phyloP scores from a whole-genome alignment of 2,113 vertebrate genomes.

The Lonchura striata region DNA sequence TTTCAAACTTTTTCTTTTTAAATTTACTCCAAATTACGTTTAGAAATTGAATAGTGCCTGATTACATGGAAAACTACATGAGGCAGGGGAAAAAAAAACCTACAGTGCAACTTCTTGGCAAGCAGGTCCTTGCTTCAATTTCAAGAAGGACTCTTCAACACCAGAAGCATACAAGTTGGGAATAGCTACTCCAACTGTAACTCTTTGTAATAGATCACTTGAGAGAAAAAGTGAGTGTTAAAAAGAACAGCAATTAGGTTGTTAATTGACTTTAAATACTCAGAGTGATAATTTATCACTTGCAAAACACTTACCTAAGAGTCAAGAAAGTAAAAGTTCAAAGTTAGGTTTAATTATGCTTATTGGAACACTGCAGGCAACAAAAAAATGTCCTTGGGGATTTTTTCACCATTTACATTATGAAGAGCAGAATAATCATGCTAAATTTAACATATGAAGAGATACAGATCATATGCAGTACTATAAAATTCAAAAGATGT shows the following conservation, averaged over 20 bases:
- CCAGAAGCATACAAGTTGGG: background rate
- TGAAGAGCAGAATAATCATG: background rate
- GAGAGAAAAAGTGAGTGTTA: background rate
- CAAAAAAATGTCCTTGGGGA: background rate
- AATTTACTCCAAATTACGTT: background rate
- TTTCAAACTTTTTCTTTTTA: background rate
- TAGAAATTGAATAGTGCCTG: background rate
- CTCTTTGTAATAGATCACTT: background rate
- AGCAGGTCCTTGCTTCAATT: background rate
- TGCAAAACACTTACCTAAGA: background rate
- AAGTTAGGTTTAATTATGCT: background rate
- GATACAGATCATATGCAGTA: rapidly evolving
- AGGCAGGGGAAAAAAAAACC: background rate
- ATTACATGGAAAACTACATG: background rate
- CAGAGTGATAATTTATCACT: background rate
- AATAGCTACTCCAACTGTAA: background rate
- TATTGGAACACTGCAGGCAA: background rate
- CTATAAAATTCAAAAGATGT: background rate
- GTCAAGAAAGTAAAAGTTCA: background rate
- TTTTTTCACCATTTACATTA: background rate
- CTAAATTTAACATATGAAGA: background rate
- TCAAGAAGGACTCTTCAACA: background rate
- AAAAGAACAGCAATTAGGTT: background rate
- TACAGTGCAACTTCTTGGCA: background rate
- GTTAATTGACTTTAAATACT: background rate